Percentiles rank a stretch among this genome's conserved stretches.
phyloP scores from a whole-genome alignment of 2,113 vertebrate species.

The Glaucidium brasilianum region DNA sequence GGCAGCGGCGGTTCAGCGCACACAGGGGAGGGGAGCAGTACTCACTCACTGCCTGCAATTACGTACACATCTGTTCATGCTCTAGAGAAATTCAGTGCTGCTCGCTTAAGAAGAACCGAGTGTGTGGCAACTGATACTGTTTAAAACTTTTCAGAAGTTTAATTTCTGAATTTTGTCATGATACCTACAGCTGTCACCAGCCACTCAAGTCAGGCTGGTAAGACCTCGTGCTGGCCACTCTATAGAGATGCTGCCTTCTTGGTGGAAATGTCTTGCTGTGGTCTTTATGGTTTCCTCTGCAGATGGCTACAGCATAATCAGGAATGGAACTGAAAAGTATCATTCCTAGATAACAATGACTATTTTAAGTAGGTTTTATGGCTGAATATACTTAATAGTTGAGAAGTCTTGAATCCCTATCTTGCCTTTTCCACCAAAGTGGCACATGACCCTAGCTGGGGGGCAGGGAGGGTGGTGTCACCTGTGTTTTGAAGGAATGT shows the following conservation, averaged over 20 bases:
- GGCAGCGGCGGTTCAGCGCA: neutral
- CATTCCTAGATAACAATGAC: neutral
- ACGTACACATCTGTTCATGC: neutral
- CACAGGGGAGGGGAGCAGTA: neutral
- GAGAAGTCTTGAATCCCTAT: neutral
- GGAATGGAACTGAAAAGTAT: neutral
- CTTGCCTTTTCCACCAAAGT: neutral
- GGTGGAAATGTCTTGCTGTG: neutral
- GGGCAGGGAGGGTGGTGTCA: neutral
- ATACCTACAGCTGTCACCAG: neutral
- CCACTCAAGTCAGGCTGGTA: rapidly evolving
- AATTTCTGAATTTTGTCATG: neutral
- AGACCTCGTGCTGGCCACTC: neutral
- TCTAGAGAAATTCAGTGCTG: neutral
- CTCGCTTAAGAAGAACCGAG: neutral
- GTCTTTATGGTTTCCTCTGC: neutral
- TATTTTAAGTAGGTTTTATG: neutral
- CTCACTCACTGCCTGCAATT: neutral
- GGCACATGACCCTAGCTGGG: neutral
- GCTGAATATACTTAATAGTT: neutral
- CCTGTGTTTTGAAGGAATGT: neutral
- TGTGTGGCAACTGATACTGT: neutral
- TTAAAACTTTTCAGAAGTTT: neutral
- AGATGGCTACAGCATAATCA: neutral
- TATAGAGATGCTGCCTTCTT: rapidly evolving